Conservation (phyloP, 2,888 invertebrate species). For the Sericinus montela region DNA sequence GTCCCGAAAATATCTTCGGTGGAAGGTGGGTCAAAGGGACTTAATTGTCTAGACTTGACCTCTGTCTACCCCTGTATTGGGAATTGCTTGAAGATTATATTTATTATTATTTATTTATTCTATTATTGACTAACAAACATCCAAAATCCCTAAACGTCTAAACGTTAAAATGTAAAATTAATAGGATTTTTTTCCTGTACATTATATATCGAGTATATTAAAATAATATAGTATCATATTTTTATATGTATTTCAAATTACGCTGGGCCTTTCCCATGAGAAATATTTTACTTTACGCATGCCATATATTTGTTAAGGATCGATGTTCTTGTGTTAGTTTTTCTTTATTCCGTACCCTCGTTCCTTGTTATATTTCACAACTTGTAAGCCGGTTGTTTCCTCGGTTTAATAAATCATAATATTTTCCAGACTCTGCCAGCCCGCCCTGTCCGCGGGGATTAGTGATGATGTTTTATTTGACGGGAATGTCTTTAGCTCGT, state of each 20-base stretch:
- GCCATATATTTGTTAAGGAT: constrained; percentile 11
- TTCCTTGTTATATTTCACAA: constrained; percentile 30
- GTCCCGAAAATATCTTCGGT: too few relatives aligned
- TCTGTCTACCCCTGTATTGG: too few relatives aligned
- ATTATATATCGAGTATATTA: too few relatives aligned
- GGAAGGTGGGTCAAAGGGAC: too few relatives aligned
- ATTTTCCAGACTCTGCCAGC: constrained; percentile 33
- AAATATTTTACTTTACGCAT: constrained; percentile 8
- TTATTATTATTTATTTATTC: too few relatives aligned
- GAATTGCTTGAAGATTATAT: too few relatives aligned
- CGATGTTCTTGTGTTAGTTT: constrained; percentile 18
- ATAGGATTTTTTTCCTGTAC: too few relatives aligned
- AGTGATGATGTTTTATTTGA: constrained; percentile 56
- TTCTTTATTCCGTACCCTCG: constrained; percentile 24
- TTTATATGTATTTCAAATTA: background rate
- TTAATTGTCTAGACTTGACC: too few relatives aligned
- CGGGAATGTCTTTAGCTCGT: constrained; percentile 38
- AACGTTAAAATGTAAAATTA: too few relatives aligned
- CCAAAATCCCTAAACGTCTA: too few relatives aligned
- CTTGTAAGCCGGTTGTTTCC: constrained; percentile 31
- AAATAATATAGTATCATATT: background rate
- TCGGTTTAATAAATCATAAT: constrained; percentile 53
- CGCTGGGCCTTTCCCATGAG: background rate
- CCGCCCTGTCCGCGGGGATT: constrained; percentile 40
- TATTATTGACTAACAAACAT: too few relatives aligned